Conservation (phyloP, 2,888 invertebrate species). For the Troilus luridus region DNA sequence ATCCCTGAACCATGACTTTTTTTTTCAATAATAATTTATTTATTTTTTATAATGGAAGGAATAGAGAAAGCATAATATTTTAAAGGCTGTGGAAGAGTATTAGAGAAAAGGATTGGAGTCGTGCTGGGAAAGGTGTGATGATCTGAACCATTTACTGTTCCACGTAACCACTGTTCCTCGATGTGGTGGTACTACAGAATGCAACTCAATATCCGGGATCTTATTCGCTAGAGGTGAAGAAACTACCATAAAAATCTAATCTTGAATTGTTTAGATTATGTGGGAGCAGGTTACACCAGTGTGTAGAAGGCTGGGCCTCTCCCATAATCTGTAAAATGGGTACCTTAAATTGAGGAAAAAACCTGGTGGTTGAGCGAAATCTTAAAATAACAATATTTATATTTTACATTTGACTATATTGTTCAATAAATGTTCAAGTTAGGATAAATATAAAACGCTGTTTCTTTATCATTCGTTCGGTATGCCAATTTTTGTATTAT, state of each 20-base stretch:
- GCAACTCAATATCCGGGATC: neutral
- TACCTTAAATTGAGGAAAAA: no score
- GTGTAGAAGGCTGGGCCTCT: no score
- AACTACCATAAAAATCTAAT: neutral
- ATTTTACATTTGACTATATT: no score
- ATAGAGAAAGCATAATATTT: conserved; percentile 28
- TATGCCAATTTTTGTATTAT: no score
- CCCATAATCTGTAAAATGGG: no score
- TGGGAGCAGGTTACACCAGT: no score
- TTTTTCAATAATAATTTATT: neutral
- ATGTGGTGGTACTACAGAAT: neutral
- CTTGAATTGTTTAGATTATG: no score
- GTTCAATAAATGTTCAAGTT: no score
- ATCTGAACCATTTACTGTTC: neutral
- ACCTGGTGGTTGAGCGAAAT: no score
- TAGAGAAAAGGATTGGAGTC: conserved; percentile 8
- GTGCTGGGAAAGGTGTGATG: conserved; percentile 43
- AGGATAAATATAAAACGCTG: no score
- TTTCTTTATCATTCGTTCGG: no score
- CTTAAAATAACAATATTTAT: no score
- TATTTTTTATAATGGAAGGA: neutral
- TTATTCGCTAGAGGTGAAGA: neutral
- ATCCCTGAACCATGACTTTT: neutral
- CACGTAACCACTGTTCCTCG: neutral
- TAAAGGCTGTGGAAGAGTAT: neutral